Evolutionary conservation across 2,797 vertebrate species (phyloP).

Genomic region (Bucorvus abyssinicus): DNA sequence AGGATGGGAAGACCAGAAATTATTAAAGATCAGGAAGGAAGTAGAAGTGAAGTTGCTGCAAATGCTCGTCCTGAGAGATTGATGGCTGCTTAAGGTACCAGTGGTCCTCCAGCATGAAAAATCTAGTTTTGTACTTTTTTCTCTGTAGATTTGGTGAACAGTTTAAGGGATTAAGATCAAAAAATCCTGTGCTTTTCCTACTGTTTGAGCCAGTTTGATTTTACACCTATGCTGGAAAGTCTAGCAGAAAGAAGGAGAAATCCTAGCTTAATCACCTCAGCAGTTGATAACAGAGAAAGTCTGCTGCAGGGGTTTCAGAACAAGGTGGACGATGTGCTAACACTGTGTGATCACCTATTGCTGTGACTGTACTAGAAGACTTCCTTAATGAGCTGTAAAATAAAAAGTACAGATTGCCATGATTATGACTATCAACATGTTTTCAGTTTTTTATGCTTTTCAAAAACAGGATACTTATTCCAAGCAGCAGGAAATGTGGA

Average conservation of each 20-base stretch:
- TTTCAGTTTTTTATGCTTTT: not conserved
- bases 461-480: not conserved
- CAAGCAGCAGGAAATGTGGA: not conserved
- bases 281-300: not conserved
- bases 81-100: not conserved
- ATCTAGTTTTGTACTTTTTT: not conserved
- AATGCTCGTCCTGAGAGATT: not conserved
- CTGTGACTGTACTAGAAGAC: not conserved
- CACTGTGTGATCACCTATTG: not conserved
- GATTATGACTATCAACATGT: not conserved
- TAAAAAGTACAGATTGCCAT: not conserved
- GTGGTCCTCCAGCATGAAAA: not conserved
- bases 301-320: not conserved
- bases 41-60: rapidly evolving
- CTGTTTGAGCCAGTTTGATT: not conserved
- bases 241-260: not conserved
- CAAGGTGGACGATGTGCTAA: not conserved
- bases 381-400: not conserved
- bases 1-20: not conserved
- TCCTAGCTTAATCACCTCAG: not conserved
- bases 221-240: not conserved
- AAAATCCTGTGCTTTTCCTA: not conserved
- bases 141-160: not conserved
- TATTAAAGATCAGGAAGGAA: not conserved
- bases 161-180: not conserved